Base-by-base conservation (phyloP, 2,888 invertebrate genomes). In the Drosophila cognata region DNA sequence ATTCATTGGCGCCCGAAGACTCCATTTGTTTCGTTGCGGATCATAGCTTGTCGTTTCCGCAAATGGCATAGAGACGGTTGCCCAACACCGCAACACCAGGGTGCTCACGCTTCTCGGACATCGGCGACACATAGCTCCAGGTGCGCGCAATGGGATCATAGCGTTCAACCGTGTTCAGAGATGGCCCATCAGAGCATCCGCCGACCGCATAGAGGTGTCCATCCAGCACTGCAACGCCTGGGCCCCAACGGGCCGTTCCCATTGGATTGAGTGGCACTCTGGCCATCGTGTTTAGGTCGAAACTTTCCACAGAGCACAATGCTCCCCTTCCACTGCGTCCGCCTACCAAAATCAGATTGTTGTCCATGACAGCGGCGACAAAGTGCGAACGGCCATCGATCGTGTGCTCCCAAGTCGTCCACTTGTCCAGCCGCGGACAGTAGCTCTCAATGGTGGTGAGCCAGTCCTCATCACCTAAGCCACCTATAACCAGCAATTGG, bases 121-220 rank as follows among this genome's bases (percentile, higher is more conserved):
- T 98, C 3, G 98, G 28, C 28, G 28, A 28, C 28, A 28, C 28
- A 28, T 28, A 28, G 28, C 28, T 28, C 28, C 28, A 28, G 96
- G 96, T 95, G 69, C 97, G 95, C 2, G 97, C 96, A 70, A 96
- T 95, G 16, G 98, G 97, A 94, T 98, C 98, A 97, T 98, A 98
- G 69, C 96, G 94, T 94, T 99, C 98, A 0, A 98, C 98, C 0
- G 98, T 97, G 21, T 97, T 98, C 52, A 98, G 94, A 28, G 0
- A 0, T 5, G 0, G 28, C 4, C 4, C 4, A 28, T 28, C 0
- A 28, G 28, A 28, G 0, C 4, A 92, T 0, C 99, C 99, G 2
- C 98, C 98, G 3, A 98, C 97, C 0, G 98, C 98, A 94, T 99
- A 99, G 70, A 99, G 94, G 0, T 98, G 97, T 0, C 94, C 95